These are phyloP conservation scores for Megaceryle maxima DNA, from an alignment of 2,113 vertebrate species.

Conservation along the genomic window DNA sequence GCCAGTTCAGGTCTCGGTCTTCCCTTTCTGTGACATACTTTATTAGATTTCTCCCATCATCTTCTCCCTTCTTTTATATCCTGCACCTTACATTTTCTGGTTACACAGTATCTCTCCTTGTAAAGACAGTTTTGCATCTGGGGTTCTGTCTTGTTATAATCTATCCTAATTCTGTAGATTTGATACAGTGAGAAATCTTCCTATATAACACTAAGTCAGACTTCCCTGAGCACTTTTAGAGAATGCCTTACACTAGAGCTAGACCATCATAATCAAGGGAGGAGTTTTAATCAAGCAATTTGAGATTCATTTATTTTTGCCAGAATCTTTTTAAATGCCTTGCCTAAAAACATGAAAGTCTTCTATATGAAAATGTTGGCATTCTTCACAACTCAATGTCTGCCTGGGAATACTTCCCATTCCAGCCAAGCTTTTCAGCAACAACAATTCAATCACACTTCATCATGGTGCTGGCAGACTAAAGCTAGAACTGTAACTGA, in stretches of 20 bases:
- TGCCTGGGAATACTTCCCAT: background rate
- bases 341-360: background rate
- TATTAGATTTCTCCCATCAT: background rate
- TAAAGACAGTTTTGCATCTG: background rate
- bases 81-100: background rate
- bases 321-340: background rate
- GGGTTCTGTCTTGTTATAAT: background rate
- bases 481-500: background rate
- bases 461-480: background rate
- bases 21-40: background rate
- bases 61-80: background rate
- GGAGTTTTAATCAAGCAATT: background rate
- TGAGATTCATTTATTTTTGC: background rate
- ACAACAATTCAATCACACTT: background rate
- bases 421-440: background rate
- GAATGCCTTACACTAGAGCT: background rate
- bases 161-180: background rate
- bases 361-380: background rate
- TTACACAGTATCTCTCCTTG: background rate
- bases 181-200: background rate
- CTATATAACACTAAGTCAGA: background rate
- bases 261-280: background rate
- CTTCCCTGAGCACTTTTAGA: background rate
- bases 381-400: background rate
- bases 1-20: background rate